Conservation (phyloP, 2,113 vertebrate species). For the Cromileptes altivelis region DNA sequence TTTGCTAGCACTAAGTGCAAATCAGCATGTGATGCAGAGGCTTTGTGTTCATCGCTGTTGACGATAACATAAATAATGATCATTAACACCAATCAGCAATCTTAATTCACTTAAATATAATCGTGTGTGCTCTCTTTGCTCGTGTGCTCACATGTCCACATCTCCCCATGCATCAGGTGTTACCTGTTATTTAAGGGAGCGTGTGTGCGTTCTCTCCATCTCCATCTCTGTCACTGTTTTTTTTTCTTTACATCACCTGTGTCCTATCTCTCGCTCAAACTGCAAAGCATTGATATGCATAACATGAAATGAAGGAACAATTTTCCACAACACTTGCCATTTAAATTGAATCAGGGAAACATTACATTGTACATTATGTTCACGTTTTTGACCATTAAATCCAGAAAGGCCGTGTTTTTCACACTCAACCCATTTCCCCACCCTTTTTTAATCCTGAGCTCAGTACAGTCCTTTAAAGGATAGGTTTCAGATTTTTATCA, state of each 20-base stretch:
- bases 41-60: background rate
- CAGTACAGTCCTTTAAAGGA: background rate
- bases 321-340: background rate
- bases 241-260: background rate
- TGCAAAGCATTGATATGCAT: background rate
- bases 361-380: background rate
- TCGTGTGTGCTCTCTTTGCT: background rate
- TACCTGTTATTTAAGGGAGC: background rate
- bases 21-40: background rate
- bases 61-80: background rate
- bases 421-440: background rate
- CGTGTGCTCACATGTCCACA: background rate
- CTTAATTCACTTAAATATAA: conserved; percentile 5
- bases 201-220: background rate
- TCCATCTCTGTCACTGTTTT: too few relatives aligned
- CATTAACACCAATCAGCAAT: background rate
- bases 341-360: background rate
- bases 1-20: background rate
- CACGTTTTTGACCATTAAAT: background rate
- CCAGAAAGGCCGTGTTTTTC: background rate
- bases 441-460: background rate
- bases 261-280: background rate
- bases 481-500: background rate
- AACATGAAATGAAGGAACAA: background rate
- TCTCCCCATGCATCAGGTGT: conserved; percentile 2